Base-by-base conservation (phyloP, 92 coral and sea anemone species). In the Bergia puertoricense region DNA sequence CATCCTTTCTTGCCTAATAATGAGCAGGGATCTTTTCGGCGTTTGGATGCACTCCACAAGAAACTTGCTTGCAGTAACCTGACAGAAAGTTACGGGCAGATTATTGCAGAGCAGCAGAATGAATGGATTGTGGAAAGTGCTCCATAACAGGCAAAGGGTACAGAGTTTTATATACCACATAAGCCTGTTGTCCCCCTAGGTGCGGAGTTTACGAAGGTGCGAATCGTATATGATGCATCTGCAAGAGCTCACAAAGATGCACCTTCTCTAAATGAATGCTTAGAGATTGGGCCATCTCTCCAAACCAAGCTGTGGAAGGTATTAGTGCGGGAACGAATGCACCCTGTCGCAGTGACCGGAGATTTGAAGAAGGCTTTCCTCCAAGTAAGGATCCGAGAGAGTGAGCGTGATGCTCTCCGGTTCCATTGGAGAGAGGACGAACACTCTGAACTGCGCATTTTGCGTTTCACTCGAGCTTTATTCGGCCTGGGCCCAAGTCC, bases 371-470 rank as follows among this genome's bases (percentile, higher is more conserved):
- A 85, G 38, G 88, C 77, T 7, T 85, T 85, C 14, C 88, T 85
- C 11, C 88, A 85, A 43, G 44, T 69, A 3, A 71, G 88, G 10
- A 9, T 68, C 62, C 54, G 56, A 84, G 87, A 65, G 40, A 74
- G 46, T 30, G 79, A 85, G 66, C 22, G 79, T 54, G 88, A 84
- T 44, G 76, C 88, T 66, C 88, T 84, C 57, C 6, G 88, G 65
- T 84, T 84, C 45, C 88, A 84, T 84, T 84, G 88, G 88, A 84
- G 76, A 40, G 57, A 40, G 16, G 76, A 66, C 51, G 50, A 65
- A 65, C 86, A 83, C 22, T 68, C 51, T 8, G 76, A 83, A 36
- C 16, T 65, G 57, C 8, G 18, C 40, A 40, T 39, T n/a, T 57
- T 83, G 10, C 50, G 56, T 13, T 83, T 66, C 37, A 83, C 84